These are phyloP conservation scores for Brenthis daphne DNA, from an alignment of 2,888 invertebrate species.

Conservation along the genomic window DNA sequence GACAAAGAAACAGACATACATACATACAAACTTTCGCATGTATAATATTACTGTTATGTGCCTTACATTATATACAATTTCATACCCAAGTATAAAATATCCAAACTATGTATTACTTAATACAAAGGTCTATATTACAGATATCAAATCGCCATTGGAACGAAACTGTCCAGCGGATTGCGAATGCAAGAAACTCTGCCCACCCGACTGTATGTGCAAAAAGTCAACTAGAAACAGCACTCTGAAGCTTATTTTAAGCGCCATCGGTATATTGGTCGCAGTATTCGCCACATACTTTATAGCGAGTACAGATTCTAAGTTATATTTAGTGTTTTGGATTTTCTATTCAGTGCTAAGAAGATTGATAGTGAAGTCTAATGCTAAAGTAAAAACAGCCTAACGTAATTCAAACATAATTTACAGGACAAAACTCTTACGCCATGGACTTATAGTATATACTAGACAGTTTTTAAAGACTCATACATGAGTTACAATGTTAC, in stretches of 20 bases:
- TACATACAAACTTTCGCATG: no score
- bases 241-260: slow-evolving; percentile 53
- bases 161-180: slow-evolving; percentile 44
- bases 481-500: no score
- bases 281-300: slow-evolving; percentile 66
- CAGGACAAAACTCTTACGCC: no score
- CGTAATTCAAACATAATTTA: background rate
- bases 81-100: no score
- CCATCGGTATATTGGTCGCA: slow-evolving; percentile 62
- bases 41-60: background rate
- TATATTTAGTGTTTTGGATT: slow-evolving; percentile 72
- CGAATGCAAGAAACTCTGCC: slow-evolving; percentile 47
- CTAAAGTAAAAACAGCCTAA: slow-evolving; percentile 50
- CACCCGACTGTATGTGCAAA: slow-evolving; percentile 55
- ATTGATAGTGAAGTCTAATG: slow-evolving; percentile 55
- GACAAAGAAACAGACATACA: no score
- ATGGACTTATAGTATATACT: no score
- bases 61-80: background rate
- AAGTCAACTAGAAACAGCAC: slow-evolving; percentile 34
- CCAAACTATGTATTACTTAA: no score
- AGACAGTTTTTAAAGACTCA: no score
- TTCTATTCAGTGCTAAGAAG: slow-evolving; percentile 66
- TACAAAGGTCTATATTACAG: slow-evolving; percentile 45
- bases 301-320: slow-evolving; percentile 63
- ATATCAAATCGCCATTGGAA: slow-evolving; percentile 43